Evolutionary conservation across 2,888 invertebrate genomes (phyloP).

Genomic region (Phyto melanocephala): DNA sequence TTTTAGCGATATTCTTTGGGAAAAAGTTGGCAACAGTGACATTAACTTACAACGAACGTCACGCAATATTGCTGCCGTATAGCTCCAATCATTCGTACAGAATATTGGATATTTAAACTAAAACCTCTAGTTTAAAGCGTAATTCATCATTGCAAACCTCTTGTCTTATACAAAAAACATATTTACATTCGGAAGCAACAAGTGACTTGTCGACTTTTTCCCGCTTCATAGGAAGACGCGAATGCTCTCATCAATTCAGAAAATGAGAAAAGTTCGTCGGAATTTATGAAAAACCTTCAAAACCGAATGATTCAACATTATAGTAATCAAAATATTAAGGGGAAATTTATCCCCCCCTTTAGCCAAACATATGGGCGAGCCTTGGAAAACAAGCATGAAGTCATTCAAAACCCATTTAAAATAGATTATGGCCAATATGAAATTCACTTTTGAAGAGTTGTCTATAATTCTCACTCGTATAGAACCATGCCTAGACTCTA

Average conservation of each 20-base stretch:
- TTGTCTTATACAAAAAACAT: too few relatives aligned
- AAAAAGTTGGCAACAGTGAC: too few relatives aligned
- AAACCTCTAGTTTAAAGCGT: too few relatives aligned
- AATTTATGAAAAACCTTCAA: background rate
- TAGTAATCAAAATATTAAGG: background rate
- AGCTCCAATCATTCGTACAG: too few relatives aligned
- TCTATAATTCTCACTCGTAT: conserved; percentile 5
- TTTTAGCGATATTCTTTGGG: too few relatives aligned
- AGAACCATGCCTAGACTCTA: background rate
- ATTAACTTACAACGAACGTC: too few relatives aligned
- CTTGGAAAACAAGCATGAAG: background rate
- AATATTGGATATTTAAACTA: too few relatives aligned
- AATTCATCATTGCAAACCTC: too few relatives aligned
- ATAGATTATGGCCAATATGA: conserved; percentile 10
- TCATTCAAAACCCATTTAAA: background rate
- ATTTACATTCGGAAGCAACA: too few relatives aligned
- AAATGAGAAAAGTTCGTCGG: background rate
- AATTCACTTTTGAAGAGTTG: background rate
- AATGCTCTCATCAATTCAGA: background rate
- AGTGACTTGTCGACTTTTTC: background rate
- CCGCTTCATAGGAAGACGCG: background rate
- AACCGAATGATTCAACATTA: background rate
- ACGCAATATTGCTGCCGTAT: too few relatives aligned
- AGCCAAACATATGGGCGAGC: background rate
- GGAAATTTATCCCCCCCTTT: background rate